Base-by-base conservation (phyloP, 1,140 invertebrate genomes). In the Saccostrea echinata region DNA sequence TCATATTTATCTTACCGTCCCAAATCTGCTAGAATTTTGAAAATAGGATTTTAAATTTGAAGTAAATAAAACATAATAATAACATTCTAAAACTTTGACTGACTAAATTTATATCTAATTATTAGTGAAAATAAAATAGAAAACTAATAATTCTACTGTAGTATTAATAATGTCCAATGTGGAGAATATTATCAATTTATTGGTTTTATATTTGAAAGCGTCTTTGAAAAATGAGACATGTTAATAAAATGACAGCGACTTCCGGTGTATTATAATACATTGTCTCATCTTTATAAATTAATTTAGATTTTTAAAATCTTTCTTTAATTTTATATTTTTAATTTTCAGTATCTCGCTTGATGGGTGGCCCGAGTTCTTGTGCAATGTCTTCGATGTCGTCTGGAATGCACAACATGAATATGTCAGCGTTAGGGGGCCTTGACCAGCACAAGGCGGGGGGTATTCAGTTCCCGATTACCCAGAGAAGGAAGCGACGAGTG, bases 401-500 rank as follows among this genome's bases (percentile, higher is more conserved):
- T 24, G 90, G 92, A 6, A 93, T 93, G 90, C 93, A 92, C 80
- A 90, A 88, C 35, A 92, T 93, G 92, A 90, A 90, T 35, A 90
- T 91, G 86, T 88, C 92, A 0, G 91, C 90, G 8, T 87, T 92
- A 1, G 90, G 92, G 16, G 91, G 92, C 33, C 81, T 91, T 13
- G 92, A 93, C 80, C 93, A 93, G 13, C 87, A 91, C 64, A 92
- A 93, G 61, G 90, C 90, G 27, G 88, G 88, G 1, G 92, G 91
- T 13, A 93, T 94, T 87, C 93, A 94, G 87, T 94, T 94, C 88
- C 93, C 94, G 4, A 88, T 94, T 8, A 93, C 94, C 21, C 94
- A 93, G 81, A 86, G 94, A 93, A 96, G 99, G 51, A 99, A 99
- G 95, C 96, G 99, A 55, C 96, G 99, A 0, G 98, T 99, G 0